Evolutionary conservation across 2,797 vertebrate genomes (phyloP), one percentile per base, ranked within the genome.

Genomic region (Todus mexicanus): DNA sequence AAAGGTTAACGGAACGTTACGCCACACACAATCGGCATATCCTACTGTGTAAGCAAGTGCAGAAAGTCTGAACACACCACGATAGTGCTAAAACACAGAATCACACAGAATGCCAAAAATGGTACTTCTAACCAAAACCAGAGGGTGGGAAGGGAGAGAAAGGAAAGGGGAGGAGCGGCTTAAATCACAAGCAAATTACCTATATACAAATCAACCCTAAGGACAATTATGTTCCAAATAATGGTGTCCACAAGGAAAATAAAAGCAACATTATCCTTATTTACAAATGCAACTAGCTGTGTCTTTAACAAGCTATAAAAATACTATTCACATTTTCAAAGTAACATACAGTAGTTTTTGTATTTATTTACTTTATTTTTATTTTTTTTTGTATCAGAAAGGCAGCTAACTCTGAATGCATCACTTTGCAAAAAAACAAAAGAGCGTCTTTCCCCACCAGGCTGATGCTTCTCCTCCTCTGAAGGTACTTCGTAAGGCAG

Each of bases 291-390:
- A 97, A 97, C 97, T 96, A 97, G 97, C 97, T 97, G 96, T 98
- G 97, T 97, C 98, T 98, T 98, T 97, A 98, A 98, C 98, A 98
- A 98, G 98, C 98, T 99, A 99, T 98, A 99, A 99, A 99, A 99
- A 99, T 99, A 99, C 98, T 99, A 98, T 99, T 99, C 99, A 99
- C 99, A 99, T 99, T 99, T 98, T 98, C 98, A 98, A 98, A 97
- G 97, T 98, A 98, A 98, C 98, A 98, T 98, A 98, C 98, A 98
- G 97, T 98, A 98, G 98, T 97, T 98, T 95, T 93, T 89, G 95
- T 95, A 97, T 97, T 98, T 96, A 71, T n/a, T n/a, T n/a, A n/a
- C n/a, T n/a, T n/a, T n/a, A n/a, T n/a, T n/a, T n/a, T n/a, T 72
- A 94, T 94, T 95, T 82, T 20, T 94, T 92, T 97, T 95, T 97